Conservation (phyloP, 2,113 vertebrate genomes). For the Canis aureus region DNA sequence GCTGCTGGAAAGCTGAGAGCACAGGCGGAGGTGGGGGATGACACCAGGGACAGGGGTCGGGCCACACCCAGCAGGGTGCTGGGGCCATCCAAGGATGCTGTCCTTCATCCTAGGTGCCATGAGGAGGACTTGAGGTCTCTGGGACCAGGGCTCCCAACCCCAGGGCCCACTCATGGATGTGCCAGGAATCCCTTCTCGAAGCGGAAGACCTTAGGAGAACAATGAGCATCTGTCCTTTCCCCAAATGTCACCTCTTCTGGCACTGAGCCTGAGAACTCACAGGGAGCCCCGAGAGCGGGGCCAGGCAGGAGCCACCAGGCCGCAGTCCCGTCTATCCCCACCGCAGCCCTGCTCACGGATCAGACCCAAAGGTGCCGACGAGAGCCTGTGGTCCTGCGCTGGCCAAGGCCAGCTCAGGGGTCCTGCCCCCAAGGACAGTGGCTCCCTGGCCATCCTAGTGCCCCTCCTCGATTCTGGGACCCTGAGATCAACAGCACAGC, state of each 20-base stretch:
- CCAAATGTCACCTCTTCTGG: not conserved
- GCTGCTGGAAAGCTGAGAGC: not conserved
- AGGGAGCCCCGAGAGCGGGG: accelerated
- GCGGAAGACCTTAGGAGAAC: not conserved
- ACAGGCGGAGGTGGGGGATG: accelerated
- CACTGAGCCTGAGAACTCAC: not conserved
- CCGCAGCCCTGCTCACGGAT: accelerated
- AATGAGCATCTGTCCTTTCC: not conserved
- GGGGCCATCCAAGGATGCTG: accelerated
- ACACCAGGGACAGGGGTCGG: not conserved
- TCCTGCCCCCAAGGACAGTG: accelerated
- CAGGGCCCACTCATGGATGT: not conserved
- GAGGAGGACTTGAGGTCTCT: not conserved
- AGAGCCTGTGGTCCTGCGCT: not conserved
- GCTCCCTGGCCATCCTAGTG: not conserved
- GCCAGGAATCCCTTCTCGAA: not conserved
- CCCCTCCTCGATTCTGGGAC: accelerated
- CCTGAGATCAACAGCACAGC: accelerated
- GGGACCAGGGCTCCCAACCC: not conserved
- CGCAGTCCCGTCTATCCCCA: not conserved
- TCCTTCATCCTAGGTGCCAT: not conserved
- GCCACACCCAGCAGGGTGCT: too few relatives aligned
- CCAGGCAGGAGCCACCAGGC: too few relatives aligned
- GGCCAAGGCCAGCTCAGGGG: too few relatives aligned
- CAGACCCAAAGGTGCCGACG: too few relatives aligned